These are phyloP conservation scores for Salmo trutta DNA, from an alignment of 2,797 vertebrate genomes.

Conservation along the genomic window DNA sequence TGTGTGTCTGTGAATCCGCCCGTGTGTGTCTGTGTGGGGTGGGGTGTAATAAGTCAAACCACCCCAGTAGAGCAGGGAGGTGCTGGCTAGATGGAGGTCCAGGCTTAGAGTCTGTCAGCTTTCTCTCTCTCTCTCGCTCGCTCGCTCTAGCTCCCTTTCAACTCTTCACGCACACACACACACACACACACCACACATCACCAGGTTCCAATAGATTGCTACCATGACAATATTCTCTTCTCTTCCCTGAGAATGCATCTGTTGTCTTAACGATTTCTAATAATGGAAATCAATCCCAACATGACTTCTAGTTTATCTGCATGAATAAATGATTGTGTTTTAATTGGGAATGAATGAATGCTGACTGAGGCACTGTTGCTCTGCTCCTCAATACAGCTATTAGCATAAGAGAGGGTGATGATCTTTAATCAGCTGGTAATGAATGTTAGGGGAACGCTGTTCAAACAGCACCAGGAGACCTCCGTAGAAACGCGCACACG, in stretches of 20 bases:
- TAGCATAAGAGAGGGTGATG: slow-evolving; percentile 73
- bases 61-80: slow-evolving; percentile 72
- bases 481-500: slow-evolving; percentile 16
- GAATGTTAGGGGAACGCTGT: slow-evolving; percentile 71
- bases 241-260: slow-evolving; percentile 46
- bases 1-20: slow-evolving; percentile 30
- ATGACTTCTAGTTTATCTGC: slow-evolving; percentile 77
- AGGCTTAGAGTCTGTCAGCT: slow-evolving; percentile 71
- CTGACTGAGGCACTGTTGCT: slow-evolving; percentile 53
- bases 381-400: slow-evolving; percentile 61
- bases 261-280: slow-evolving; percentile 67
- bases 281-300: slow-evolving; percentile 77
- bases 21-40: slow-evolving; percentile 46
- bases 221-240: slow-evolving; percentile 29
- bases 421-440: slow-evolving; percentile 77
- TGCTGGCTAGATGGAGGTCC: slow-evolving; percentile 77
- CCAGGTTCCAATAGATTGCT: neutral
- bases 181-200: neutral
- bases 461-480: slow-evolving; percentile 68
- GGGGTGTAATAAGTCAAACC: slow-evolving; percentile 80
- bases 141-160: slow-evolving; percentile 69
- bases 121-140: neutral
- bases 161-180: slow-evolving; percentile 43
- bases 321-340: slow-evolving; percentile 74
- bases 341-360: slow-evolving; percentile 71